These are phyloP conservation scores for Agriopis leucophaearia DNA, from an alignment of 2,888 invertebrate species.

Conservation along the genomic window DNA sequence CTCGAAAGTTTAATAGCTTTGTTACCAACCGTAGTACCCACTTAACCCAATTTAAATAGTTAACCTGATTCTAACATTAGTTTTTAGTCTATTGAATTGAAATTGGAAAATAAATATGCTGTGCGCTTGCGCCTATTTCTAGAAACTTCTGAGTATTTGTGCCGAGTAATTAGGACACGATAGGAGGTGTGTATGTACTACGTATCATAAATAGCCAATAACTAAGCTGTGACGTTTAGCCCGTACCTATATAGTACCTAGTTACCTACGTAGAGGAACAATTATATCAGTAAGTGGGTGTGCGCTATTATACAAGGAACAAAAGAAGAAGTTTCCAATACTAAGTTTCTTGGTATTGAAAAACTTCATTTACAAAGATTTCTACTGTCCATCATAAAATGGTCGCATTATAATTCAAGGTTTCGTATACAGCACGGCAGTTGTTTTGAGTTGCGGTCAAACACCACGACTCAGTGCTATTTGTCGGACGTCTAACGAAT, in stretches of 20 bases:
- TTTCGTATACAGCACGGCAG: constrained; percentile 59
- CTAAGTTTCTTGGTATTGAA: background rate
- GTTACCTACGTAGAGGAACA: constrained; percentile 1
- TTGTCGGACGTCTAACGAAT: constrained; percentile 66
- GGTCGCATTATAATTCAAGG: constrained; percentile 67
- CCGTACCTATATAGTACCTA: background rate
- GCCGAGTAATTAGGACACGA: constrained; percentile 31
- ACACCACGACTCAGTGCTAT: constrained; percentile 65
- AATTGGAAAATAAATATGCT: background rate
- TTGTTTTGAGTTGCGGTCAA: constrained; percentile 70
- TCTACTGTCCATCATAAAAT: constrained; percentile 34
- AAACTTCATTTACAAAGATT: constrained; percentile 1
- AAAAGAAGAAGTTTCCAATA: constrained; percentile 5
- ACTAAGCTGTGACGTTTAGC: constrained; percentile 7
- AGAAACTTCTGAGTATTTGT: constrained; percentile 23
- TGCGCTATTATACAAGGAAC: constrained; percentile 35
- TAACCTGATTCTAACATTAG: too few species aligned
- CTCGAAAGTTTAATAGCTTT: too few species aligned
- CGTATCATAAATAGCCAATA: constrained; percentile 28
- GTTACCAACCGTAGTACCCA: too few species aligned
- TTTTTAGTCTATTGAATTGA: background rate
- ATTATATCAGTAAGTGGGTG: constrained; percentile 32
- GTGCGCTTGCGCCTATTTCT: constrained; percentile 12
- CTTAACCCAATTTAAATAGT: too few species aligned
- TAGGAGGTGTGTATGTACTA: constrained; percentile 39